Conservation (phyloP, 2,888 invertebrate species). For the Cyrtodaria siliqua region DNA sequence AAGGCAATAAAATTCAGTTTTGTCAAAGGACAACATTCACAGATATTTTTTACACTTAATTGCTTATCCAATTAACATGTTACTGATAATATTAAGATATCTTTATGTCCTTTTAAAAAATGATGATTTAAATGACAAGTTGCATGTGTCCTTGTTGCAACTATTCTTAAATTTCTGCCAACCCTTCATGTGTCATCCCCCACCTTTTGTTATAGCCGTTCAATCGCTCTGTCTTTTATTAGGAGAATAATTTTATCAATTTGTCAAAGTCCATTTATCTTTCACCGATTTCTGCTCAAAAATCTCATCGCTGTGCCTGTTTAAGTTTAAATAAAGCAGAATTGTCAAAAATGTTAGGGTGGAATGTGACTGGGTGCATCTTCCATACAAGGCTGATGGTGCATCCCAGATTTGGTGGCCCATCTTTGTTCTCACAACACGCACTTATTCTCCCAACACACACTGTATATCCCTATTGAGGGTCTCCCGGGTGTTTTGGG, state of each 20-base stretch:
- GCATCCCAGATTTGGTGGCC: conserved; percentile 39
- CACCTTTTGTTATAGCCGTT: background rate
- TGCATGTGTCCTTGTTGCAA: too few species aligned
- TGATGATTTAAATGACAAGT: too few species aligned
- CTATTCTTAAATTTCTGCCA: too few species aligned
- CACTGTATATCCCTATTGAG: too few species aligned
- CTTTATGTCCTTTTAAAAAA: too few species aligned
- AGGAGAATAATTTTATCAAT: conserved; percentile 36
- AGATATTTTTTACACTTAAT: too few species aligned
- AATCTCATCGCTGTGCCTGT: conserved; percentile 40
- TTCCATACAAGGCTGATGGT: conserved; percentile 32
- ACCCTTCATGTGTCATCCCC: background rate
- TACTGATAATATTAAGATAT: too few species aligned
- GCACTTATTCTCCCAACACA: background rate
- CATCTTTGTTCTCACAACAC: conserved; percentile 7
- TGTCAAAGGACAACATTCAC: too few species aligned
- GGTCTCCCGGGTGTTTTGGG: too few species aligned
- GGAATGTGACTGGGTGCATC: conserved; percentile 47
- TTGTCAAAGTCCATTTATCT: conserved; percentile 57
- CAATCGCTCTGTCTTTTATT: conserved; percentile 26
- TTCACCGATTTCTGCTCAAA: conserved; percentile 31
- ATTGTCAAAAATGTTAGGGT: conserved; percentile 30
- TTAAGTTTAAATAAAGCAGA: conserved; percentile 41
- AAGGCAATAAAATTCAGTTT: too few species aligned
- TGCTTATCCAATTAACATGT: too few species aligned